A percentile compares a stretch with the other conserved stretches of the same genome.
These are phyloP conservation scores for Caenorhabditis sp. DNA, from an alignment of 2,888 invertebrate species.

Conservation along the genomic window DNA sequence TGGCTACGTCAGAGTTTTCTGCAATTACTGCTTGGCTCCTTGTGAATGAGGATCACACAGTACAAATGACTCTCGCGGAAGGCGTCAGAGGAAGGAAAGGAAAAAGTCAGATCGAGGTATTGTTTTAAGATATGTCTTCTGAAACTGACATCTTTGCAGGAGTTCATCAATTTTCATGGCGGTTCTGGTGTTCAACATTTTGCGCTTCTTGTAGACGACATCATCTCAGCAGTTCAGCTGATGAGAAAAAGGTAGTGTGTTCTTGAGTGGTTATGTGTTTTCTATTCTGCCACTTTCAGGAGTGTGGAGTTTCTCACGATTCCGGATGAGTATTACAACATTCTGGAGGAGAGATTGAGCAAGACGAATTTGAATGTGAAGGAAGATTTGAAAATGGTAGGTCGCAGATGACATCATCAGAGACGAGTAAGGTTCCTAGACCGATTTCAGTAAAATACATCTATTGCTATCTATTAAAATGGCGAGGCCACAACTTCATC, in stretches of 20 bases:
- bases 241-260: slow-evolving; percentile 85
- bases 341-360: slow-evolving; percentile 89
- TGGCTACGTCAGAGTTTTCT: slow-evolving; percentile 74
- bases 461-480: no score
- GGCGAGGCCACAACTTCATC: no score
- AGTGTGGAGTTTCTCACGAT: slow-evolving; percentile 93
- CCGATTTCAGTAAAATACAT: no score
- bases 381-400: slow-evolving; percentile 90
- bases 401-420: background rate
- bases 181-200: slow-evolving; percentile 96
- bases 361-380: slow-evolving; percentile 89
- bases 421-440: no score
- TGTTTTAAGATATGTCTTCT: background rate
- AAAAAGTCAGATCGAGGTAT: slow-evolving; percentile 66
- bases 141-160: slow-evolving; percentile 84
- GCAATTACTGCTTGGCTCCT: slow-evolving; percentile 77
- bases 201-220: slow-evolving; percentile 93
- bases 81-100: slow-evolving; percentile 70
- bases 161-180: slow-evolving; percentile 97
- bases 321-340: slow-evolving; percentile 93
- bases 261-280: background rate
- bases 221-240: slow-evolving; percentile 91
- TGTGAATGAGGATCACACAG: slow-evolving; percentile 72
- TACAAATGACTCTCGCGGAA: slow-evolving; percentile 79
- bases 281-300: slow-evolving; percentile 34